Base-by-base conservation (phyloP, 92 coral and sea anemone genomes). In the Parazoanthus swiftii region DNA sequence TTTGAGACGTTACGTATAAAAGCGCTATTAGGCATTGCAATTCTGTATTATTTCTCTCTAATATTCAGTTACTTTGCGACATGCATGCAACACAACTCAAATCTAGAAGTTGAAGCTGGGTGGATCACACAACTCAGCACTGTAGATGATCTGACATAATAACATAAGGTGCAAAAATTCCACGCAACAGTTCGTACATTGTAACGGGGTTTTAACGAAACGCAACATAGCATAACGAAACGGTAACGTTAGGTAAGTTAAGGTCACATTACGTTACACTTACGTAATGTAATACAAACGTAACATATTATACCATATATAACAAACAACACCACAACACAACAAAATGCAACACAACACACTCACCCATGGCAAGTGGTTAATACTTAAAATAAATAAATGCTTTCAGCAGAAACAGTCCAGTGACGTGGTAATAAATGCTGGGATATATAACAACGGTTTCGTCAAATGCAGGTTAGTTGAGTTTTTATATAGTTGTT, bases 381-480 rank as follows among this genome's bases (percentile, higher is more conserved):
- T 5, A 20, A 46, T 46, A 10, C 0, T 48, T 48, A 3, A 51
- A 23, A 11, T 8, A 71, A 13, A 39, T 4, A 35, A 33, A 44
- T 39, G 5, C 10, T 76, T 83, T 88, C 74, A 0, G 0, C 86
- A 91, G 98, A 77, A 72, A 25, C 85, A 85, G 2, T 85, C 92
- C 25, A 86, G 37, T 39, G 94, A 93, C 63, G 82, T 93, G 35
- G 67, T 82, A 3, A 43, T 85, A 20, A 25, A 50, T 1, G 38
- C 43, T 76, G 90, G 90, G 6, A 91, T 85, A 11, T 94, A 94
- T 68, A 84, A 89, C 4, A 81, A 92, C 42, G 98, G 98, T 0
- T 77, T 90, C 66, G 86, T 94, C 9, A 89, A 92, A 77, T 94
- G 98, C 95, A 93, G 94, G 95, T 94, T 89, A 7, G 78, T 44